Conservation (phyloP, 2,797 vertebrate species). For the Chaetophractus vellerosus region DNA sequence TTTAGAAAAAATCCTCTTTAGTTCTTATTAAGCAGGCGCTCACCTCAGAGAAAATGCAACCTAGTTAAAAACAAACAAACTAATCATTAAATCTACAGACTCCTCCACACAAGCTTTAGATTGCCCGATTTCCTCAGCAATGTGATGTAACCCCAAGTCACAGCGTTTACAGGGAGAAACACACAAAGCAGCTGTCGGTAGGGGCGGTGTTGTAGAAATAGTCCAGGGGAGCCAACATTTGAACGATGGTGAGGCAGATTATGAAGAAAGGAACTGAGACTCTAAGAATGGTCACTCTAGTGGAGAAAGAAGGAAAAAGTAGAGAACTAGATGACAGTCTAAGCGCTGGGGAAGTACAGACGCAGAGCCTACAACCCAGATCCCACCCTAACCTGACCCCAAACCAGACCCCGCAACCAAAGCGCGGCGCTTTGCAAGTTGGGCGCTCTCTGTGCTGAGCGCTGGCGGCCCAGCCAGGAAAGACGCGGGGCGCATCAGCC, state of each 20-base stretch:
- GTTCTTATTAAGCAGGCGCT: conserved; percentile 33
- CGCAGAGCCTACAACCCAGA: accelerated
- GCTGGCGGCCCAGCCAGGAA: accelerated
- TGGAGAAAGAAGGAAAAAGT: background rate
- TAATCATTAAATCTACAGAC: background rate
- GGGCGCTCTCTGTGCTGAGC: background rate
- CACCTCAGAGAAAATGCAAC: conserved; percentile 24
- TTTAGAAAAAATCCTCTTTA: background rate
- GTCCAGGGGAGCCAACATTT: background rate
- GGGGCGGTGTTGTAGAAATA: background rate
- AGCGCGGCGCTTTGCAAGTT: background rate
- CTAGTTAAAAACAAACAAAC: conserved; percentile 28
- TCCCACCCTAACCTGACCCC: accelerated
- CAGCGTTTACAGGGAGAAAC: accelerated
- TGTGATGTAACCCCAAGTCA: background rate
- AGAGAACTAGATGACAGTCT: background rate
- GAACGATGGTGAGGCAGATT: accelerated
- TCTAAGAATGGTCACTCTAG: too few relatives aligned
- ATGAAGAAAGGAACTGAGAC: background rate
- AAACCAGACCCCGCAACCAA: background rate
- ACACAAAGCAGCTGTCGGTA: background rate
- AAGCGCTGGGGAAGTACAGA: accelerated
- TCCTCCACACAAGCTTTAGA: background rate
- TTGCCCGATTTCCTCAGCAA: background rate
- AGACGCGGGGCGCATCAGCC: too few relatives aligned